Evolutionary conservation across 2,113 vertebrate genomes (phyloP), one percentile per base, ranked within the genome.

Genomic region (Xiphorhynchus elegans): DNA sequence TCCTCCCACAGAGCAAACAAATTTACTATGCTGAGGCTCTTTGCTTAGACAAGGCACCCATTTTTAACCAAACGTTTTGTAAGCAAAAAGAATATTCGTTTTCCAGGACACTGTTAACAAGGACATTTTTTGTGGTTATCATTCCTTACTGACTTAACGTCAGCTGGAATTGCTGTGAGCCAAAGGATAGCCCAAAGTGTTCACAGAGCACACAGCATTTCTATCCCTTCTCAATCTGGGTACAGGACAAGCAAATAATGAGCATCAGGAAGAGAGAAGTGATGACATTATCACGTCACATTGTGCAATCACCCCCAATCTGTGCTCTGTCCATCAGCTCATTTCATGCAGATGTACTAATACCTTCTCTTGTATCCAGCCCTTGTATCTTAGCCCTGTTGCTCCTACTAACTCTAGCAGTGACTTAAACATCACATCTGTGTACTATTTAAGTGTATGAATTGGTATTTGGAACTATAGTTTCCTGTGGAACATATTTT

Each of bases 21-120:
- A 90, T 90, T 93, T 89, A 72, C 76, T 49, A 17, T 84, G 44
- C 69, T 42, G 67, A 84, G 52, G 77, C 80, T 89, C 39, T 96
- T 92, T 84, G 72, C 89, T 86, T 88, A 60, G 50, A 56, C 29
- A 35, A 75, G 74, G 60, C 28, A 75, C 35, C 25, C 40, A 25
- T 87, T 91, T 95, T 84, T 82, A 94, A 89, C 70, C 35, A 39
- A 63, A 82, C 64, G 33, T 87, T 89, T 68, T 91, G 56, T 82
- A 75, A 94, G 81, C 67, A 91, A 70, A 87, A 70, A 52, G 16
- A 87, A 56, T 50, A 72, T 56, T 84, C 6, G 0, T 87, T 74
- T 87, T 77, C 74, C 44, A 63, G 84, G 58, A 59, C 52, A 6
- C 44, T 47, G 59, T 68, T 76, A 82, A 49, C 19, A 16, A 76